Conservation (phyloP, 2,797 vertebrate genomes). For the Rhadinocentrus ornatus region DNA sequence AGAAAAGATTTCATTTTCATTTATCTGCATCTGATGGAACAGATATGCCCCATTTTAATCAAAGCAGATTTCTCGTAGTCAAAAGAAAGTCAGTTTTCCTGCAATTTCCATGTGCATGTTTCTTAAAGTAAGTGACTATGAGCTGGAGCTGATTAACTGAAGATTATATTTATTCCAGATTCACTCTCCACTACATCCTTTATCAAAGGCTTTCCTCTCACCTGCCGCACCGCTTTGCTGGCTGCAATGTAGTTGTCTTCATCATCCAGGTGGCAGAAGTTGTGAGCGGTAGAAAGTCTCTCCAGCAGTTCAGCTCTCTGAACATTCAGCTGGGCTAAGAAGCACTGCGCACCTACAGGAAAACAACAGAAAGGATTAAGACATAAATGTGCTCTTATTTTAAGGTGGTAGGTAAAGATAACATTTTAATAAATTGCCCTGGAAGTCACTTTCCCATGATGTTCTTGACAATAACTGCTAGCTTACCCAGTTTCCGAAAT, state of each 20-base stretch:
- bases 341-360: slow-evolving; percentile 87
- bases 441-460: no score
- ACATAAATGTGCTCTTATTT: neutral
- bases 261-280: slow-evolving; percentile 94
- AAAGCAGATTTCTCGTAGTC: neutral
- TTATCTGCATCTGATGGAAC: neutral
- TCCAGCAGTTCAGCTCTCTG: slow-evolving; percentile 94
- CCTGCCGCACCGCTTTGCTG: slow-evolving; percentile 94
- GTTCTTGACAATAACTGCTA: no score
- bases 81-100: neutral
- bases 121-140: neutral
- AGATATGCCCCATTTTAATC: neutral
- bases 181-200: no score
- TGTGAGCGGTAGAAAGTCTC: slow-evolving; percentile 92
- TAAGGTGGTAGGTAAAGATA: neutral
- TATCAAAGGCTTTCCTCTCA: slow-evolving; percentile 42
- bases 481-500: slow-evolving; percentile 92
- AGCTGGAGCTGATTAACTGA: neutral
- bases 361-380: neutral
- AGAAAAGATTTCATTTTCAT: neutral
- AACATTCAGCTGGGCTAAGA: slow-evolving; percentile 91
- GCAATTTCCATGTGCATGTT: neutral
- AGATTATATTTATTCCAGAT: neutral
- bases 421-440: no score
- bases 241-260: slow-evolving; percentile 91